Base-by-base conservation (phyloP, 2,113 vertebrate species). In the Silurus asotus region DNA sequence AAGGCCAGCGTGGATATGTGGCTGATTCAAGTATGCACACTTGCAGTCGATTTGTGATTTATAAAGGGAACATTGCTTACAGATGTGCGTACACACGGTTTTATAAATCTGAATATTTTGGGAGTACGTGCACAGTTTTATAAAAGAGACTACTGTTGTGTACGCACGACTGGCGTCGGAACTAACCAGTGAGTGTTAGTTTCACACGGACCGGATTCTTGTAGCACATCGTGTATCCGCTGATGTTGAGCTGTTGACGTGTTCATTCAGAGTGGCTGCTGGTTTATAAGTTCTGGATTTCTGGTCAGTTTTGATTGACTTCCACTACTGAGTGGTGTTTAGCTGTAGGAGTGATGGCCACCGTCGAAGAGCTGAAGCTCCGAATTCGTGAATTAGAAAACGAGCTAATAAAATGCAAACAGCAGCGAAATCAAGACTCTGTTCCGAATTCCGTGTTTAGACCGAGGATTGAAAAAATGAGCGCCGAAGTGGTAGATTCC, bases 401-500 rank as follows among this genome's bases (percentile, higher is more conserved):
- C 56, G 96, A 97, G 79, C 89, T 97, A 86, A 95, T 95, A n/a
- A 95, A 96, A 84, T 94, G 93, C 84, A 93, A 94, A 86, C 93
- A 95, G 83, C 88, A 87, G 28, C 84, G 86, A 88, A 88, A 85
- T 84, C 78, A 51, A 78, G 64, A 88, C 59, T 91, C 92, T 91
- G 88, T 86, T 70, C 93, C 92, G 45, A 82, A 88, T 23, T 87
- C 48, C 1, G 88, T 87, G 7, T 90, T 90, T 58, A 93, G 97
- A 92, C 85, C 92, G 10, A 97, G 94, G 91, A 97, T 99, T 61
- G 93, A 94, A 49, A 92, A 90, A 82, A 99, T 96, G 98, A 99
- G 98, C 91, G 64, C 97, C 0, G 98, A 99, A 88, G 98, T 99
- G 83, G 95, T 96, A 81, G 97, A 98, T 89, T 97, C 97, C 5